Conservation (phyloP, 2,888 invertebrate genomes). For the Agrotis ipsilon region DNA sequence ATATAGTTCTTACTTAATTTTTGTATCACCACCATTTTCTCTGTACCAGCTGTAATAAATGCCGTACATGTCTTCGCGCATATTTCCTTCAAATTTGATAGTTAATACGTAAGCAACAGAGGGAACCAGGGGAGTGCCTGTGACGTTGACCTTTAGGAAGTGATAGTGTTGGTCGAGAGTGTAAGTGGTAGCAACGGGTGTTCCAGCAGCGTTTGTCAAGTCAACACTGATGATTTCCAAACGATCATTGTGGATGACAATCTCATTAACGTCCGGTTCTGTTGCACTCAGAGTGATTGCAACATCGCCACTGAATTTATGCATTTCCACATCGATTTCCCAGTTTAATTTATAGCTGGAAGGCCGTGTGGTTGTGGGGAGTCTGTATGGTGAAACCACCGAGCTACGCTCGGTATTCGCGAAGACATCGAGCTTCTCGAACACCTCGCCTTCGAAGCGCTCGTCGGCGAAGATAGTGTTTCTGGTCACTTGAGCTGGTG, state of each 20-base stretch:
- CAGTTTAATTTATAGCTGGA: constrained; percentile 88
- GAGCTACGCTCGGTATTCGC: constrained; percentile 48
- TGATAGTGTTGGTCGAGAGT: constrained; percentile 69
- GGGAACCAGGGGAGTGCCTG: constrained; percentile 60
- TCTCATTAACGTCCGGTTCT: constrained; percentile 73
- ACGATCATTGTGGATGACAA: constrained; percentile 81
- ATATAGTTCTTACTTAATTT: constrained; percentile 72
- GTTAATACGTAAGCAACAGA: constrained; percentile 72
- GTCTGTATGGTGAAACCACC: constrained; percentile 77
- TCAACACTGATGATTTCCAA: constrained; percentile 77
- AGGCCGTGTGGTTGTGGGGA: constrained; percentile 89
- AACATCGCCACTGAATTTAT: constrained; percentile 80
- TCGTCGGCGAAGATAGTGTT: constrained; percentile 86
- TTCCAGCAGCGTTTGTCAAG: constrained; percentile 77
- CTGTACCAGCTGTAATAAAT: constrained; percentile 86
- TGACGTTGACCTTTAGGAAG: constrained; percentile 73
- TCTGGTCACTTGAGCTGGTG: constrained; percentile 65
- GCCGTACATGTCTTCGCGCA: constrained; percentile 86
- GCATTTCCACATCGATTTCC: constrained; percentile 69
- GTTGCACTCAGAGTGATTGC: constrained; percentile 79
- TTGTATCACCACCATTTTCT: constrained; percentile 64
- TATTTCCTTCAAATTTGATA: constrained; percentile 74
- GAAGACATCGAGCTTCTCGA: constrained; percentile 75
- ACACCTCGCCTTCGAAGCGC: constrained; percentile 78
- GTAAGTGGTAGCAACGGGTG: constrained; percentile 52